Evolutionary conservation across 2,797 vertebrate species (phyloP).

Genomic region (Typhlichthys subterraneus): DNA sequence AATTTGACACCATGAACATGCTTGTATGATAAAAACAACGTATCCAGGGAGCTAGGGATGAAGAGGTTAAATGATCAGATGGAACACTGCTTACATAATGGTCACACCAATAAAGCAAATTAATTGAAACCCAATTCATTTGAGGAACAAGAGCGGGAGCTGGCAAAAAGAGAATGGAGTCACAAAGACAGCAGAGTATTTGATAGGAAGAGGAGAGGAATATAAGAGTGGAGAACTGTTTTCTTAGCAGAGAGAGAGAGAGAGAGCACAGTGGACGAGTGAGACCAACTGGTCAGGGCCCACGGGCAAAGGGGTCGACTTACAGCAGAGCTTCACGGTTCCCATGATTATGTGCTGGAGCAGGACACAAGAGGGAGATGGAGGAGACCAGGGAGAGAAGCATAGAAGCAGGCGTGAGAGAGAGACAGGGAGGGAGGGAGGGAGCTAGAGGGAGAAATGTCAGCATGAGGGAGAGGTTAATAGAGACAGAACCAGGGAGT

Average conservation of each 20-base stretch:
- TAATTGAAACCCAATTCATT: no score
- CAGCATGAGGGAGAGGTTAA: constrained; percentile 28
- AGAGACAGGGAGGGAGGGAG: constrained; percentile 4
- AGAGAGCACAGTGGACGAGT: constrained; percentile 35
- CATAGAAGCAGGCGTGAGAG: background rate
- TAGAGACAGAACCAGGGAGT: constrained; percentile 30
- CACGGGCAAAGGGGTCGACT: constrained; percentile 11
- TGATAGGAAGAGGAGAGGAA: constrained; percentile 5
- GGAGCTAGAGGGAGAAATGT: background rate
- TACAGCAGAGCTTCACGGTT: constrained; percentile 35
- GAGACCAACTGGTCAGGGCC: constrained; percentile 33
- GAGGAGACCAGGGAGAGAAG: background rate
- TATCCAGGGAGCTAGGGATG: no score
- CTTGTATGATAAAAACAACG: no score
- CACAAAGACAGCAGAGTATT: constrained; percentile 10
- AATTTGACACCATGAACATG: no score
- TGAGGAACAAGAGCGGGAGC: constrained; percentile 21
- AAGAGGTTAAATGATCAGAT: no score
- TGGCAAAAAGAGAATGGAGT: constrained; percentile 22
- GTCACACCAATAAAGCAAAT: no score
- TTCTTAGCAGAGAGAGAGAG: constrained; percentile 2
- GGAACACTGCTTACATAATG: no score
- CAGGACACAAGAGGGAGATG: background rate
- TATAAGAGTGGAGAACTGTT: constrained; percentile 5
- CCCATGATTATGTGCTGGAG: constrained; percentile 38